Base-by-base conservation (phyloP, 2,888 invertebrate species). In the Hydriomena furcata region DNA sequence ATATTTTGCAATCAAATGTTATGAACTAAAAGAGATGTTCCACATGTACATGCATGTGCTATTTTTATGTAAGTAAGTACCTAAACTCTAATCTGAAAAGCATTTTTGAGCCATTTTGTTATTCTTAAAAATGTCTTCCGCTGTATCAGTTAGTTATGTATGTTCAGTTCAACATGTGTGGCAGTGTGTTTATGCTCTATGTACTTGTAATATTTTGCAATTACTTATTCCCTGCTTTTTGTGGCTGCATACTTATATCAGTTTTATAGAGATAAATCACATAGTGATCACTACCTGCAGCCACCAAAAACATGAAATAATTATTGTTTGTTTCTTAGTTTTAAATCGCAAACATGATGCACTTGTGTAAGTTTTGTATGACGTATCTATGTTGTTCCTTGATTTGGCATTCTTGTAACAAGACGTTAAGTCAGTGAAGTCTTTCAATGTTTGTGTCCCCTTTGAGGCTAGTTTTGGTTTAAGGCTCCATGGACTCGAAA, bases 301-400 rank as follows among this genome's bases (percentile, higher is more conserved):
- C 75, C 68, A 63, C 63, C 64, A 53, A 50, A 61, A 65, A 60
- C 68, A 68, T 31, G 65, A 71, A 37, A 32, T 41, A 17, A n/a
- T 28, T 32, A 38, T 36, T 43, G 28, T 27, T 70, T 73, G 63
- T 67, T 82, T 84, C 76, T 74, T 79, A 76, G 77, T 79, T 69
- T 74, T 76, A 61, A 75, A 79, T 76, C 75, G 79, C 77, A 69
- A 36, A 79, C 76, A 68, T 70, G 71, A 68, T 72, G 76, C 76
- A 78, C 74, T 51, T 80, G 75, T 80, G 77, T 84, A 79, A 78
- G 77, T 77, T 79, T 76, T 74, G 62, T 74, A 74, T 76, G 75
- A 76, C 17, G 21, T 38, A 73, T 72, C 73, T 65, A 69, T 69
- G 69, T 79, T 82, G 68, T 59, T 38, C 12, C 6, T 8, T 1